Conservation (phyloP, 2,797 vertebrate genomes). For the Gambusia yucatana region DNA sequence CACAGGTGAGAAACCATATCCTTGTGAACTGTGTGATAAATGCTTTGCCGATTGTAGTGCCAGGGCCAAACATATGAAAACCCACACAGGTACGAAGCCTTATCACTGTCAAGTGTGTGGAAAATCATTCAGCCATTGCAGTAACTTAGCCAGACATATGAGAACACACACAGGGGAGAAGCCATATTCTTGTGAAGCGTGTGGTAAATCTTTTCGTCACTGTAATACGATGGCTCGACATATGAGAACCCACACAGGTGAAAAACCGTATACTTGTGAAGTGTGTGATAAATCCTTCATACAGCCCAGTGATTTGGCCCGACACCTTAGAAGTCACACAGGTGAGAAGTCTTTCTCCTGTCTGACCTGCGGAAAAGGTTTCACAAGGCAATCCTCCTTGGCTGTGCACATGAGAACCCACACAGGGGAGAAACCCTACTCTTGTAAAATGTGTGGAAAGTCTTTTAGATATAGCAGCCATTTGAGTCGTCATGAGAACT, state of each 20-base stretch:
- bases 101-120: neutral
- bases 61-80: conserved; percentile 1
- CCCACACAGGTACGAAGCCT: neutral
- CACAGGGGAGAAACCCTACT: neutral
- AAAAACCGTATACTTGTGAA: neutral
- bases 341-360: conserved; percentile 3
- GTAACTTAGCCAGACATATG: conserved; percentile 1
- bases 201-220: neutral
- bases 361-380: conserved; percentile 1
- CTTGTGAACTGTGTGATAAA: neutral
- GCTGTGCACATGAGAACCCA: conserved; percentile 2
- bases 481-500: conserved; percentile 2
- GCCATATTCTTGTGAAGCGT: neutral
- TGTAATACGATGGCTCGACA: neutral
- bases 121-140: neutral
- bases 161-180: conserved; percentile 4
- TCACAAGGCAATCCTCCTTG: conserved; percentile 2
- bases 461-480: neutral
- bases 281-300: neutral
- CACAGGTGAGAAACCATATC: neutral
- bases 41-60: neutral
- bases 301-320: neutral
- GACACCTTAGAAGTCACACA: neutral
- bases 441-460: conserved; percentile 3
- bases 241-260: neutral